Evolutionary conservation across 1,140 invertebrate genomes (phyloP).

Genomic region (Wiebesia pumilae): DNA sequence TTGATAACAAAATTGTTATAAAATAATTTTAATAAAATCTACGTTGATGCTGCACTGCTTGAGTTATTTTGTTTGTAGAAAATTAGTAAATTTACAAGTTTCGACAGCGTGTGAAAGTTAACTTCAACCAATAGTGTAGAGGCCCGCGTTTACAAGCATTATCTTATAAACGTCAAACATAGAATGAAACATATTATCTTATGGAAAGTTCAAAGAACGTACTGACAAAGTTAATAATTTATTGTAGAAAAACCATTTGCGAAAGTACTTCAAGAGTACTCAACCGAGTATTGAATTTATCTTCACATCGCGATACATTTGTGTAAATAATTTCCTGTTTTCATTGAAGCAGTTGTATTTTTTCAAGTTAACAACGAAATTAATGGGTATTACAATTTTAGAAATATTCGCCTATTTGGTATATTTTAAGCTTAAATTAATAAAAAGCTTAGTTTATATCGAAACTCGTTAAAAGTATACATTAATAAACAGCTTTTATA

Average conservation of each 20-base stretch:
- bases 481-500: not conserved
- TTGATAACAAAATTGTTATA: too few relatives aligned
- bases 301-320: not conserved
- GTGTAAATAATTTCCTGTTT: not conserved
- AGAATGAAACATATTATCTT: not conserved
- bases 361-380: not conserved
- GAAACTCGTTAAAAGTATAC: not conserved
- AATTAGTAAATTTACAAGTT: conserved; percentile 2
- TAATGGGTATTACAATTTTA: not conserved
- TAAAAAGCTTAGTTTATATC: not conserved
- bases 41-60: not conserved
- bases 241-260: not conserved
- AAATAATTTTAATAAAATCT: not conserved
- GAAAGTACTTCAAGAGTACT: not conserved
- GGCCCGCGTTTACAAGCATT: not conserved
- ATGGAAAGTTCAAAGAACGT: not conserved
- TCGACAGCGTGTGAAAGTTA: not conserved
- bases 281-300: not conserved
- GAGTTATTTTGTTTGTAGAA: not conserved
- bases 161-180: not conserved
- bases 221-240: not conserved
- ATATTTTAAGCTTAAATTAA: not conserved
- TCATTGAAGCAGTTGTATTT: not conserved
- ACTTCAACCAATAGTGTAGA: not conserved
- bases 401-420: not conserved